A percentile compares a stretch with the other conserved stretches of the same genome.
These are phyloP conservation scores for Atherix ibis DNA, from an alignment of 2,888 invertebrate species.

Conservation along the genomic window DNA sequence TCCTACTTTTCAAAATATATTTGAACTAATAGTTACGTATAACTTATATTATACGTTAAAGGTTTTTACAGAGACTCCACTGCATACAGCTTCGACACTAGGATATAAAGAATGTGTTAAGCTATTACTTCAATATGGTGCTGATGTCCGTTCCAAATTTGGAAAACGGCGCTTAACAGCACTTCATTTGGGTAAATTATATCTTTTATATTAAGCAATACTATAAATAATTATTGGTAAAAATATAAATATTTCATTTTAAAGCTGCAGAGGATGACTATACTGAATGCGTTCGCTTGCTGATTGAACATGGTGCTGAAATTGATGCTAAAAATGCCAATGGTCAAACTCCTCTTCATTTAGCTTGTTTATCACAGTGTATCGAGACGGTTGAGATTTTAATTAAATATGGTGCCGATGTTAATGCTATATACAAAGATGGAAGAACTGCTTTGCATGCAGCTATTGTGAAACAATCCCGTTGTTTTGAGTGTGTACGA, in stretches of 20 bases:
- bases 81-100: constrained; percentile 64
- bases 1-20: too few species aligned
- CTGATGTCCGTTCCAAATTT: constrained; percentile 60
- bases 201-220: not conserved
- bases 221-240: not conserved
- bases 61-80: constrained; percentile 71
- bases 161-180: constrained; percentile 60
- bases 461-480: constrained; percentile 61
- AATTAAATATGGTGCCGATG: constrained; percentile 46
- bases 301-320: constrained; percentile 59
- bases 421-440: constrained; percentile 51
- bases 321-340: constrained; percentile 59
- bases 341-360: constrained; percentile 68
- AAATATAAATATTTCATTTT: not conserved
- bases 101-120: constrained; percentile 54
- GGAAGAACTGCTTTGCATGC: constrained; percentile 67
- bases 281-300: constrained; percentile 53
- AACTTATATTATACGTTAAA: too few species aligned
- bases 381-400: constrained; percentile 58
- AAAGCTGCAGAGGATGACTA: constrained; percentile 72
- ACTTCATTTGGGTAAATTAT: constrained; percentile 46
- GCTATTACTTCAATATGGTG: constrained; percentile 59
- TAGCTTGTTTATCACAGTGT: constrained; percentile 68
- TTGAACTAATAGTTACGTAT: too few species aligned
- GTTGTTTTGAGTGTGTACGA: constrained; percentile 49